These are phyloP conservation scores for Cyrtodaria siliqua DNA, from an alignment of 2,888 invertebrate genomes.

Conservation along the genomic window DNA sequence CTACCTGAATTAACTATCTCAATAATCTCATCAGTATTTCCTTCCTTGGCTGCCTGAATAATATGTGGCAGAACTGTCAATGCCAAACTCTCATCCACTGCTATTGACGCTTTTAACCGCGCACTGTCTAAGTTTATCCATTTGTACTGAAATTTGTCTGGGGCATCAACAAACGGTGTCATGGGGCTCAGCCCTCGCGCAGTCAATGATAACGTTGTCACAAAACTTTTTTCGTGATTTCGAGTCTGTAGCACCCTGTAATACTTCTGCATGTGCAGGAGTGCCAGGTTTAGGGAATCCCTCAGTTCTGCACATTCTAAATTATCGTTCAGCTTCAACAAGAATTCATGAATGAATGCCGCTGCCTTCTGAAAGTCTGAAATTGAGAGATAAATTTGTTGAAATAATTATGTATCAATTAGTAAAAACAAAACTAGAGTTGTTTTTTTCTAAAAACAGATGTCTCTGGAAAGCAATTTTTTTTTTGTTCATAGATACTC, in stretches of 20 bases:
- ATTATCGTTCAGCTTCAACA: constrained; percentile 84
- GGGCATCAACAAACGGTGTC: constrained; percentile 85
- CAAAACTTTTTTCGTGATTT: constrained; percentile 78
- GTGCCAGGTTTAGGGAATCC: constrained; percentile 84
- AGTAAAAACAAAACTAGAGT: too few species aligned
- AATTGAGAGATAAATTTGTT: too few species aligned
- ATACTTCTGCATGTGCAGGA: constrained; percentile 85
- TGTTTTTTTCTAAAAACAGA: too few species aligned
- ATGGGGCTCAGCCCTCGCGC: constrained; percentile 85
- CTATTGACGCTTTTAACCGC: constrained; percentile 70
- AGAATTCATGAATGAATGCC: constrained; percentile 84
- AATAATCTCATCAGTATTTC: constrained; percentile 76
- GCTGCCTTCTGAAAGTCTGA: constrained; percentile 86
- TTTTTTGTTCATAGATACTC: too few species aligned
- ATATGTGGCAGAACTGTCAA: constrained; percentile 76
- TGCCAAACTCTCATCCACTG: constrained; percentile 74
- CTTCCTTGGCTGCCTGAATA: constrained; percentile 81
- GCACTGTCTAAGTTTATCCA: constrained; percentile 83
- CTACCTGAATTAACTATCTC: constrained; percentile 80
- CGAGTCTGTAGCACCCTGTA: constrained; percentile 79
- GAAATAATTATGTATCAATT: too few species aligned
- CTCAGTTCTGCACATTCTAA: constrained; percentile 85
- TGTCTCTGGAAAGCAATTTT: too few species aligned
- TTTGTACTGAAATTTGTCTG: constrained; percentile 84
- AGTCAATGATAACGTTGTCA: constrained; percentile 76